Percentiles rank a stretch among this genome's conserved stretches.
Evolutionary conservation across 1,140 invertebrate genomes (phyloP).

Genomic region (Andricus grossulariae): DNA sequence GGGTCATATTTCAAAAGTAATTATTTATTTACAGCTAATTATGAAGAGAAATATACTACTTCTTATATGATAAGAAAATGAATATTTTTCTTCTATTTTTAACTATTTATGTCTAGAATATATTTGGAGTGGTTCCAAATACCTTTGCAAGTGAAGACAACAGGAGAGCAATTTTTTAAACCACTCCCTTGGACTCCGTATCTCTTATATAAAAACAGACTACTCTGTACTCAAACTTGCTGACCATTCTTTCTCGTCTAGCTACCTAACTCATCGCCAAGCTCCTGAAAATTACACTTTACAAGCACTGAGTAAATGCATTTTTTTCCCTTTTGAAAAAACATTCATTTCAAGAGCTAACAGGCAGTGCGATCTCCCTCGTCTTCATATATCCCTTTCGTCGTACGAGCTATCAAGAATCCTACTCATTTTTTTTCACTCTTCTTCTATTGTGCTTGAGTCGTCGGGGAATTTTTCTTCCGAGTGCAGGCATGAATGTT

Average conservation of each 20-base stretch:
- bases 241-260: constrained; percentile 1
- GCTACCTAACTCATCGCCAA: constrained; percentile 8
- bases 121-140: too few species aligned
- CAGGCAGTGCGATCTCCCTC: neutral
- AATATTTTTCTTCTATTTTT: too few species aligned
- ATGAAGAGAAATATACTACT: too few species aligned
- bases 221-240: neutral
- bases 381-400: constrained; percentile 24
- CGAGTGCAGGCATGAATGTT: neutral
- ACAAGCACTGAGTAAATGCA: constrained; percentile 48
- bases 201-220: neutral
- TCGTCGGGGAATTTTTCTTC: neutral
- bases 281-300: constrained; percentile 49
- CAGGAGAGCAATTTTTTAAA: neutral
- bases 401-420: constrained; percentile 15
- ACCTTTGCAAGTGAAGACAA: neutral
- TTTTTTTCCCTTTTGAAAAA: constrained; percentile 38
- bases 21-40: too few species aligned
- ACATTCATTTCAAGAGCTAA: neutral
- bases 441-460: neutral
- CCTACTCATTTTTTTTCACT: neutral
- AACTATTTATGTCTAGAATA: too few species aligned
- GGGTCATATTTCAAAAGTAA: too few species aligned
- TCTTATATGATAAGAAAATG: too few species aligned
- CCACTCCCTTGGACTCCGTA: neutral